Evolutionary conservation across 1,140 invertebrate genomes (phyloP), one percentile per base, ranked within the genome.

Genomic region (Apis cerana): DNA sequence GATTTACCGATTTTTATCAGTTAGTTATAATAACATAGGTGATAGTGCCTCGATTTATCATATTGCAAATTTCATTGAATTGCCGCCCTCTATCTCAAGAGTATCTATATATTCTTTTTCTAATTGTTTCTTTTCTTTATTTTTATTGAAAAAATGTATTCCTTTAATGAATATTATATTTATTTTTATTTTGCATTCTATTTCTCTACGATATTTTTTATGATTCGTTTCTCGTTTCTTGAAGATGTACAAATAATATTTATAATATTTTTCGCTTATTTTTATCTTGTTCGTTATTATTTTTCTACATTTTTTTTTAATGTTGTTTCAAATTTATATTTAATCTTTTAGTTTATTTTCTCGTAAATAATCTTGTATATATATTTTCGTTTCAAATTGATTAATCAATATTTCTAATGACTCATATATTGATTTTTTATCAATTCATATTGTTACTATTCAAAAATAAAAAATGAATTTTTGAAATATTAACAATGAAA

Each of bases 1-100:
- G 80, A 68, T 68, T 75, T 58, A 33, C 23, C 62, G 43, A 81
- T 23, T 67, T 43, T 74, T 50, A 61, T 61, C 59, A 61, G n/a
- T 75, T 81, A 75, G 80, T 21, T 43, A 17, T 27, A 33, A 43
- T 33, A n/a, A 58, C 19, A 43, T 67, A 75, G 70, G 23, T 27
- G 48, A 70, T 27, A 75, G 23, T 62, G 71, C 52, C 65, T 67
- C 71, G 61, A 75, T 81, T 43, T 58, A 72, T 64, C 33, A 21
- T 54, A 62, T 23, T 12, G 79, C 52, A 67, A 58, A 7, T 23
- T 19, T 48, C 64, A 21, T 19, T 54, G 62, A 81, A 81, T 75
- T 81, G 54, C 72, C 64, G 80, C 80, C 71, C 61, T 56, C 43
- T 0, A 23, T 59, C 43, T 19, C 19, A 33, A 43, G 33, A 43